Evolutionary conservation across 2,888 invertebrate genomes (phyloP), one percentile per base, ranked within the genome.

Genomic region (Epirrhoe tristata): DNA sequence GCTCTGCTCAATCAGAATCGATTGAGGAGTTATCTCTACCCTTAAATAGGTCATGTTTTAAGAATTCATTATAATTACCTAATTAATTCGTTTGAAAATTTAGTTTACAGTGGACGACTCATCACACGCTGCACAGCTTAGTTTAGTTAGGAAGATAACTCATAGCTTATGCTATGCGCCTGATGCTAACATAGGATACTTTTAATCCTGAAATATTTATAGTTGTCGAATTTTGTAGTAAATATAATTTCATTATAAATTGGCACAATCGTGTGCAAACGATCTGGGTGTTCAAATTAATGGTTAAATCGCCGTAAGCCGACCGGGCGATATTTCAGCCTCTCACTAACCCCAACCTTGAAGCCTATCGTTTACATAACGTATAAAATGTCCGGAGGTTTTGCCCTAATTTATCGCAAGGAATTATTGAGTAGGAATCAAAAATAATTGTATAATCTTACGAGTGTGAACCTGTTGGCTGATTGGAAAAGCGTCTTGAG

Each of bases 281-380:
- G 74, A 77, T 76, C 73, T 67, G 67, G 69, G 72, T 73, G 71
- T 74, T 74, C 72, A 78, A 81, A 80, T 82, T 82, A 81, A 81
- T 81, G 77, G 75, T 70, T 75, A 75, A 79, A 80, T 81, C 79
- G 76, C 73, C 71, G 77, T 74, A 74, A 79, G 73, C 74, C 71
- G 71, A 74, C 72, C 75, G 74, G 70, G 72, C 68, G 71, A 76
- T 75, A 76, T 77, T 79, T 77, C 73, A 78, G 69, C 60, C 74
- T 77, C 77, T 81, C 77, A 81, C 82, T 82, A 81, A 81, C 79
- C 82, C 74, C 62, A 69, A 77, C 78, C 83, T 71, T 71, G 71
- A 60, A 73, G 75, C 73, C 71, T 76, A 74, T 77, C 75, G 76
- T 73, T 77, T 77, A 75, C 74, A 62, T 61, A 61, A 61, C 64